phyloP scores from a whole-genome alignment of 2,888 invertebrate species.

The Eupeodes latifasciatus region DNA sequence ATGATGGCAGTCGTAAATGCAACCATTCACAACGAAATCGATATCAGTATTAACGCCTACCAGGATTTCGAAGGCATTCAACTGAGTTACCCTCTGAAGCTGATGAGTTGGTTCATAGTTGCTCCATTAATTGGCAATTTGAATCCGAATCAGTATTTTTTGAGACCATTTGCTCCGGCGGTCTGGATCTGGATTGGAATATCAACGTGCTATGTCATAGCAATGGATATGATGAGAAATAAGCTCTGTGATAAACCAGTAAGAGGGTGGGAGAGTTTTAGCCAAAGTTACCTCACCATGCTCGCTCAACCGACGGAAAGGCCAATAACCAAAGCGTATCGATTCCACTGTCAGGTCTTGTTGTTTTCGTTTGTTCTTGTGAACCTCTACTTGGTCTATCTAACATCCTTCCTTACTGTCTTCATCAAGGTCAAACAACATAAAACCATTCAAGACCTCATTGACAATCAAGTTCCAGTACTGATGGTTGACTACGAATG shows the following conservation, averaged over 20 bases:
- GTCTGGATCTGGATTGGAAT: slow-evolving; percentile 22
- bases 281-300: background rate
- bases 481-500: slow-evolving; percentile 23
- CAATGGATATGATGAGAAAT: background rate
- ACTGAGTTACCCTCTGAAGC: slow-evolving; percentile 18
- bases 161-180: background rate
- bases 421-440: slow-evolving; percentile 13
- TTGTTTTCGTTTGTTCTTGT: slow-evolving; percentile 1
- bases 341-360: background rate
- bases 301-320: background rate
- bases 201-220: background rate
- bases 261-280: background rate
- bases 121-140: slow-evolving; percentile 1
- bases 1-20: slow-evolving; percentile 27
- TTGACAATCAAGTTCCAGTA: slow-evolving; percentile 17
- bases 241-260: background rate
- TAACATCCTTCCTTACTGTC: slow-evolving; percentile 28
- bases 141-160: slow-evolving; percentile 27
- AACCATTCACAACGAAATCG: background rate
- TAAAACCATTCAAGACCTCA: background rate
- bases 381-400: background rate
- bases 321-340: background rate
- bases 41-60: slow-evolving; percentile 16
- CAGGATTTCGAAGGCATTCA: background rate
- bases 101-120: slow-evolving; percentile 2